phyloP scores from a whole-genome alignment of 2,113 vertebrate genomes.

The Ciconia maguari region DNA sequence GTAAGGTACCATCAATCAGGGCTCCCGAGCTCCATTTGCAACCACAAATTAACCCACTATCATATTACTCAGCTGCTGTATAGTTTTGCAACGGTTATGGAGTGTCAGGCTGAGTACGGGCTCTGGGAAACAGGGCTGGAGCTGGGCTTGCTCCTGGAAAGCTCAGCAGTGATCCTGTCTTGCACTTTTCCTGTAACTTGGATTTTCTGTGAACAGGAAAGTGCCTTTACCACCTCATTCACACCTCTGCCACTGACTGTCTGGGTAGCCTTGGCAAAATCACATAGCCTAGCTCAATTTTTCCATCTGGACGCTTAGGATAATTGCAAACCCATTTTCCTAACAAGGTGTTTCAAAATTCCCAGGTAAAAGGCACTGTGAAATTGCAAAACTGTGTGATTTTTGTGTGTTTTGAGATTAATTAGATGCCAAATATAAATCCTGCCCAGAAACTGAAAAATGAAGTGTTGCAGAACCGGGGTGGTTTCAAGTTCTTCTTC shows the following conservation, averaged over 20 bases:
- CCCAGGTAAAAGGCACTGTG: background rate
- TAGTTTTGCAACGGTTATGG: background rate
- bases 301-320: background rate
- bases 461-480: background rate
- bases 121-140: background rate
- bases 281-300: background rate
- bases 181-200: background rate
- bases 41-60: background rate
- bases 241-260: background rate
- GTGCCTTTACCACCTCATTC: background rate
- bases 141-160: background rate
- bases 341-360: background rate
- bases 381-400: background rate
- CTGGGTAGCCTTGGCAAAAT: background rate
- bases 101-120: background rate
- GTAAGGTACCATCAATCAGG: background rate
- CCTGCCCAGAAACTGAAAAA: slow-evolving; percentile 27
- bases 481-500: background rate
- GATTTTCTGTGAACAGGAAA: background rate
- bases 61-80: background rate
- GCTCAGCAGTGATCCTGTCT: background rate
- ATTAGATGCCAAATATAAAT: slow-evolving; percentile 33
- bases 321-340: background rate
- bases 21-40: background rate
- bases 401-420: slow-evolving; percentile 11